Base-by-base conservation (phyloP, 2,888 invertebrate genomes). In the Nipponacmea schrenckii region DNA sequence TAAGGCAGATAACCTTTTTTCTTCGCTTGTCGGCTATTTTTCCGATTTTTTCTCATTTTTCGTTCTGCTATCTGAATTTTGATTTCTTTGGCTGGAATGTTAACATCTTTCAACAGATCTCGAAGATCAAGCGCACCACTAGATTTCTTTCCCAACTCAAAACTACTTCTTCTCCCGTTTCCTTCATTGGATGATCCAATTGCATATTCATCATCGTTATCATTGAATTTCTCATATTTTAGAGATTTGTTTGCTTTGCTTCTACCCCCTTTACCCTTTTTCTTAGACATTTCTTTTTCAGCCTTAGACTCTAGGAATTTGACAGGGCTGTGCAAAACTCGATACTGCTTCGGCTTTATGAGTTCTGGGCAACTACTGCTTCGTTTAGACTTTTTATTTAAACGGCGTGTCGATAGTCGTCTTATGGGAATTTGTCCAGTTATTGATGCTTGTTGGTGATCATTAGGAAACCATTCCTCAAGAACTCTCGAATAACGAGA, bases 81-180 rank as follows among this genome's bases (percentile, higher is more conserved):
- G 8, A 70, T 62, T 67, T 70, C 70, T 62, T 70, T 70, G 8
- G 70, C 70, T 3, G 70, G 70, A n/a, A 70, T 70, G n/a, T 70
- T 26, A 14, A 64, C 66, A 62, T 67, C 62, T 62, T 67, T 70
- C n/a, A 70, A 46, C 10, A 70, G 62, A 63, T 65, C 65, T 45
- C 70, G 26, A 20, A 70, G 24, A n/a, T 48, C 44, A 17, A 66
- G 39, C 27, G n/a, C 66, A n/a, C 15, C 39, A 17, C 17, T 27
- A 20, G 15, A 20, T 17, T 48, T 50, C 26, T 20, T 46, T 17
- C 20, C 27, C 24, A n/a, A 8, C n/a, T 46, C 50, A n/a, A 46
- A 24, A 24, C 45, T 20, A n/a, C 50, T 67, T 45, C 50, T 24
- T 17, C 67, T 24, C 56, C 50, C 48, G 15, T 10, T 46, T 17